Percentiles rank a stretch among this genome's conserved stretches.
These are phyloP conservation scores for Malurus leucopterus DNA, from an alignment of 2,797 vertebrate genomes.

Conservation along the genomic window DNA sequence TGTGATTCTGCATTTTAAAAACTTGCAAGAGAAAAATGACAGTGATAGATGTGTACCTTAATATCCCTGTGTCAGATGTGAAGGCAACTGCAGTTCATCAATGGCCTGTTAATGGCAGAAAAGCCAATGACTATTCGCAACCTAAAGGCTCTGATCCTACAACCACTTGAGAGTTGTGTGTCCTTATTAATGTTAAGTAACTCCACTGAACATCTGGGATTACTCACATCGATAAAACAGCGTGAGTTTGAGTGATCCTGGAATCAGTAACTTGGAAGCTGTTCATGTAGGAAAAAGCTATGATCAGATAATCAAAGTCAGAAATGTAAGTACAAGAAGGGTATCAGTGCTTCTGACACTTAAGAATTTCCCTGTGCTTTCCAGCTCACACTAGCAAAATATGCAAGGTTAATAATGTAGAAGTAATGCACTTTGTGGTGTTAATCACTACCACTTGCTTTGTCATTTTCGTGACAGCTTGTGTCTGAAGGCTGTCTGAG, in stretches of 20 bases:
- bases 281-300: neutral
- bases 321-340: neutral
- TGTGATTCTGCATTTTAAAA: slow-evolving; percentile 35
- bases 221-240: neutral
- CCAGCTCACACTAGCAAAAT: neutral
- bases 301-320: neutral
- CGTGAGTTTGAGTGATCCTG: neutral
- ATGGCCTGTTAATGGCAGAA: slow-evolving; percentile 11
- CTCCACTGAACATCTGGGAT: neutral
- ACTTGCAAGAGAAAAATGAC: slow-evolving; percentile 2
- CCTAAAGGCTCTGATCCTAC: neutral
- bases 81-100: slow-evolving; percentile 28
- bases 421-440: neutral
- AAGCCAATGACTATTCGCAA: neutral
- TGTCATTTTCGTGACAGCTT: neutral
- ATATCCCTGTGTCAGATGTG: slow-evolving; percentile 1
- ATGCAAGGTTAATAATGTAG: neutral
- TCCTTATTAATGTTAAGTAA: neutral
- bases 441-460: neutral
- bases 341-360: neutral
- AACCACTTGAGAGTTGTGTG: neutral
- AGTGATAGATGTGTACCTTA: neutral
- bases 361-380: neutral
- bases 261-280: neutral
- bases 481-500: neutral